These are phyloP conservation scores for Ammospiza maritima DNA, from an alignment of 2,797 vertebrate genomes.

Conservation along the genomic window DNA sequence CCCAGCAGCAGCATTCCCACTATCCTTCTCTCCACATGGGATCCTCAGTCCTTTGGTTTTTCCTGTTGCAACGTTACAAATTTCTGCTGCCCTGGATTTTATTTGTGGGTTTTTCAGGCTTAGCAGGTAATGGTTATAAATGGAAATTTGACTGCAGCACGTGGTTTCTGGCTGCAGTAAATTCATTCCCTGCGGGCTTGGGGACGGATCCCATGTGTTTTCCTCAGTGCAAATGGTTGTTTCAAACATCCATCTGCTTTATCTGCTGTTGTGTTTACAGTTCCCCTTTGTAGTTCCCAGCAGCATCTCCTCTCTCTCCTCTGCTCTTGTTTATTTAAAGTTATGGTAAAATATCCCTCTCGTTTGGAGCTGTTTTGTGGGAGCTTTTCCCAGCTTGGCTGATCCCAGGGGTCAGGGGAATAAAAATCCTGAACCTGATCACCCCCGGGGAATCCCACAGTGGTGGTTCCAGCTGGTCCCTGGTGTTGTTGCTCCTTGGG, in stretches of 20 bases:
- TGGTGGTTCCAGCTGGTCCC: background rate
- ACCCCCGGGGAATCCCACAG: background rate
- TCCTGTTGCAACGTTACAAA: rapidly evolving
- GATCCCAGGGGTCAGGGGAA: background rate
- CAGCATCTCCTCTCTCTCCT: slow-evolving; percentile 27
- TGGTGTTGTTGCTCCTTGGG: background rate
- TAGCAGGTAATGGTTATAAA: background rate
- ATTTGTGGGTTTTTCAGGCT: background rate
- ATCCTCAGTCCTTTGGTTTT: background rate
- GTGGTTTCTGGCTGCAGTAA: background rate
- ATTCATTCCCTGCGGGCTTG: background rate
- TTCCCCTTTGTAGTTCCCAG: slow-evolving; percentile 37
- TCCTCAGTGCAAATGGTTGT: background rate
- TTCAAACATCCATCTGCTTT: slow-evolving; percentile 43
- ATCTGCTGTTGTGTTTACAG: slow-evolving; percentile 38
- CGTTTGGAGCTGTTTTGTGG: background rate
- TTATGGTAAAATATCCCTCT: slow-evolving; percentile 13
- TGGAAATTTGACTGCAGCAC: background rate
- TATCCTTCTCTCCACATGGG: background rate
- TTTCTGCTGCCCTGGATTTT: background rate
- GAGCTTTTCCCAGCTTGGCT: background rate
- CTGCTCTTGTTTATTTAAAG: slow-evolving; percentile 32
- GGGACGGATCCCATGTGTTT: background rate
- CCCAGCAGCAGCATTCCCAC: background rate
- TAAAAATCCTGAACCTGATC: background rate